Base-by-base conservation (phyloP, 2,113 vertebrate genomes). In the Zosterops hypoxanthus region DNA sequence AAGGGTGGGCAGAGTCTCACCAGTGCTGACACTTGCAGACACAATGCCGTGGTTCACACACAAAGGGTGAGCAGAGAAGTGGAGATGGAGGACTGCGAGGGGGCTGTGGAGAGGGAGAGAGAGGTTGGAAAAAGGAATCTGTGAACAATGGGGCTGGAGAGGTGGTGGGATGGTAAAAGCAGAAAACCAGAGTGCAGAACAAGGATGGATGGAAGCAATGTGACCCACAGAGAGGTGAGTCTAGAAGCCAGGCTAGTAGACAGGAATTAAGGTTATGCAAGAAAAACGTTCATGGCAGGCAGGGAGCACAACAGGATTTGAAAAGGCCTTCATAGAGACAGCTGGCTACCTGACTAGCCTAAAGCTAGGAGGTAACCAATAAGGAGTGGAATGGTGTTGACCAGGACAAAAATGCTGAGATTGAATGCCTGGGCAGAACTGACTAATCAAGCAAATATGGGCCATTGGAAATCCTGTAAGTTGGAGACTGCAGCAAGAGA, bases 1-100 rank as follows among this genome's bases (percentile, higher is more conserved):
- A 41, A 57, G 66, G n/a, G 15, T 5, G 2, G 34, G 34, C 59
- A 69, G n/a, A 2, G 1, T 59, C 39, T 55, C 3, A 1, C 13
- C 2, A 2, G 42, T 13, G 56, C 49, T 63, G 69, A 82, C 21
- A 53, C 56, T 69, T 76, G 90, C 17, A 56, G 53, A 44, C 3
- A 25, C 52, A 92, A 76, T 28, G 41, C 39, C 49, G 31, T 11
- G 33, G 91, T 18, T 24, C 44, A 28, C 18, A 31, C 1, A 68
- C 52, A 59, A 95, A 33, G 46, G 73, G 17, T 1, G 11, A 82
- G 44, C 26, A 44, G 23, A 19, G n/a, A 68, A 81, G n/a, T 25
- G 24, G 22, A 14, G 36, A 20, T 47, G 33, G 18, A 21, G 26
- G 9, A 44, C 7, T 19, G 14, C 0, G 6, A 44, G 14, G 8